Evolutionary conservation across 2,888 invertebrate species (phyloP), one percentile per base, ranked within the genome.

Genomic region (Sylvicola fuscatus): DNA sequence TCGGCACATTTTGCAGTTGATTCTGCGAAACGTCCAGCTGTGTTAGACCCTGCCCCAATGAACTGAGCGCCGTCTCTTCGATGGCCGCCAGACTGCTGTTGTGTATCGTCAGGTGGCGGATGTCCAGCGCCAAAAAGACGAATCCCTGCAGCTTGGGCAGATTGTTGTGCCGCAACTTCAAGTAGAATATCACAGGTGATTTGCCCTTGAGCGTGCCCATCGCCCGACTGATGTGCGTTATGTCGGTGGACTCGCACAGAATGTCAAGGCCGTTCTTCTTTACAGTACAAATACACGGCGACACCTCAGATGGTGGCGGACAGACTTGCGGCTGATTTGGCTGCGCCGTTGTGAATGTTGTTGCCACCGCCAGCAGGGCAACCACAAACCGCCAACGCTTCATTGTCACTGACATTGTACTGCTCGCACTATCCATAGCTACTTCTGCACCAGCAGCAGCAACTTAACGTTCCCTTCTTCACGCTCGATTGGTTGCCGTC

Each of bases 181-280:
- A 64, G 60, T 89, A 87, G 60, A 82, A 84, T 45, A 87, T 83
- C 42, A 84, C 72, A 49, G 76, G 71, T 43, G 76, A 72, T 50
- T 75, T 77, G 40, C 79, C 77, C 50, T 86, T 83, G 27, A 87
- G 66, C 11, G 72, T 70, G 49, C 73, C 72, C 82, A 86, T 84
- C 11, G 84, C 82, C 55, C 71, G 66, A 41, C 61, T 72, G 53
- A 87, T 83, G 49, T 81, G 79, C 43, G 66, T 66, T 46, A 76
- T 69, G 52, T 84, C 82, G 36, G 84, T 84, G 47, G 77, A 76
- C 63, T 87, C 86, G 66, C 87, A 89, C 42, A 83, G 67, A 42
- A 89, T 75, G 54, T 89, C 87, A 45, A 89, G 66, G 32, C 86
- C 86, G 49, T 82, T 80, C 60, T 83, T 86, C 60, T 86, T 86